Conservation (phyloP, 2,888 invertebrate species). For the Unio pictorum region DNA sequence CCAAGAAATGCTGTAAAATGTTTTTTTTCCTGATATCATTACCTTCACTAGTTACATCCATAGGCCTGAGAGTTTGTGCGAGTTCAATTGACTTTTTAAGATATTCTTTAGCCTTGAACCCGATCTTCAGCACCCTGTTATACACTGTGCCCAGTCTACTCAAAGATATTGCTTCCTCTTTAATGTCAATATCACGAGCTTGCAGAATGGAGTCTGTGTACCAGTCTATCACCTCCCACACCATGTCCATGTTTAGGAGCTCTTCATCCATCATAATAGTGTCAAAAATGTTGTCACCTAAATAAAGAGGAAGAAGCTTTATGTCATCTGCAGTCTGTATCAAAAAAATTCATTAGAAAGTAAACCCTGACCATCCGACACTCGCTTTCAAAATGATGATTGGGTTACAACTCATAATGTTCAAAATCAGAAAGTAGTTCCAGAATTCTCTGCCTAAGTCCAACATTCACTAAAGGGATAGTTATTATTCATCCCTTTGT, state of each 20-base stretch:
- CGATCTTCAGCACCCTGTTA: constrained; percentile 36
- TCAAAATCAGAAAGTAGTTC: too few species aligned
- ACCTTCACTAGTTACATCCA: constrained; percentile 16
- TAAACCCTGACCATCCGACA: too few species aligned
- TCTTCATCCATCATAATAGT: constrained; percentile 31
- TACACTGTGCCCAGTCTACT: constrained; percentile 32
- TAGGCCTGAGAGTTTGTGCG: constrained; percentile 20
- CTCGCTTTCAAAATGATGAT: too few species aligned
- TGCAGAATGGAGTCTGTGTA: constrained; percentile 30
- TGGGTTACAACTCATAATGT: too few species aligned
- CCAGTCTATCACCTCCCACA: constrained; percentile 50
- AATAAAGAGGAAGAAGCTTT: neutral
- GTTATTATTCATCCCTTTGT: too few species aligned
- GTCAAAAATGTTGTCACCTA: constrained; percentile 38
- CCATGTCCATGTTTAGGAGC: constrained; percentile 39
- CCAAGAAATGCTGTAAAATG: too few species aligned
- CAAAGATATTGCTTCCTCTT: constrained; percentile 36
- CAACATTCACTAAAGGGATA: too few species aligned
- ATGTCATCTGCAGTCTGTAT: too few species aligned
- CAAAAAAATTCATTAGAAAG: too few species aligned
- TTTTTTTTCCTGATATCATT: neutral
- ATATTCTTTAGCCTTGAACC: constrained; percentile 32
- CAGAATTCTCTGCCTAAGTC: too few species aligned
- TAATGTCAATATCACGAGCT: constrained; percentile 30
- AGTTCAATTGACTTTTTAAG: constrained; percentile 28